Percentiles rank a stretch among this genome's conserved stretches.
phyloP scores from a whole-genome alignment of 2,888 invertebrate species.

The Trichacis sp. region DNA sequence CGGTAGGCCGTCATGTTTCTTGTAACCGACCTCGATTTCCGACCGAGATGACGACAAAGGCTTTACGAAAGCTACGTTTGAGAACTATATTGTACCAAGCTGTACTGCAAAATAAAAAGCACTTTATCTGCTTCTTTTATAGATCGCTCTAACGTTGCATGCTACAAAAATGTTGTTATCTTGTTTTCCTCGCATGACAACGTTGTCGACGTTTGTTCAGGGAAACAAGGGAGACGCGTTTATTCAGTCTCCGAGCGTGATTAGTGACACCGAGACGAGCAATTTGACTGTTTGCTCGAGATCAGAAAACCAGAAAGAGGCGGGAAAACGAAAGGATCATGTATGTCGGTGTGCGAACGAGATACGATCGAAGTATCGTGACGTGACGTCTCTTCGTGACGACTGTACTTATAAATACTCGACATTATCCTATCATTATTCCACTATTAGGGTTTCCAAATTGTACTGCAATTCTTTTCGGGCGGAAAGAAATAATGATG shows the following conservation, averaged over 20 bases:
- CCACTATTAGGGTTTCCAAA: too few species aligned
- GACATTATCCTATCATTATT: background rate
- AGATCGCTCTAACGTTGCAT: background rate
- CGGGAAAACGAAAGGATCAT: conserved; percentile 1
- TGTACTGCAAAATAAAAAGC: background rate
- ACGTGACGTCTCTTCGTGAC: background rate
- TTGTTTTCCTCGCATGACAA: background rate
- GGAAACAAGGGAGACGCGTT: background rate
- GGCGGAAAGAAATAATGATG: too few species aligned
- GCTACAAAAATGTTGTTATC: background rate
- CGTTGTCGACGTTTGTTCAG: background rate
- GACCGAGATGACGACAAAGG: conserved; percentile 26
- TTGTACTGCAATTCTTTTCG: too few species aligned
- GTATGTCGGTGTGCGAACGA: background rate
- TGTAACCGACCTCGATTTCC: conserved; percentile 27
- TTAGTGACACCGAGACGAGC: background rate
- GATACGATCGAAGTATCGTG: background rate
- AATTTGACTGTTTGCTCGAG: conserved; percentile 2
- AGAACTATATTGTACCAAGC: conserved; percentile 4
- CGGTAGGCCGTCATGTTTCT: conserved; percentile 21
- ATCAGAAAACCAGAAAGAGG: conserved; percentile 1
- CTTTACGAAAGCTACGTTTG: conserved; percentile 28
- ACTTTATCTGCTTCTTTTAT: background rate
- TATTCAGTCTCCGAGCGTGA: background rate
- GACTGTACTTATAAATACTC: background rate